Evolutionary conservation across 1,140 invertebrate species (phyloP), one percentile per base, ranked within the genome.

Genomic region (Drosophila malerkotliana): DNA sequence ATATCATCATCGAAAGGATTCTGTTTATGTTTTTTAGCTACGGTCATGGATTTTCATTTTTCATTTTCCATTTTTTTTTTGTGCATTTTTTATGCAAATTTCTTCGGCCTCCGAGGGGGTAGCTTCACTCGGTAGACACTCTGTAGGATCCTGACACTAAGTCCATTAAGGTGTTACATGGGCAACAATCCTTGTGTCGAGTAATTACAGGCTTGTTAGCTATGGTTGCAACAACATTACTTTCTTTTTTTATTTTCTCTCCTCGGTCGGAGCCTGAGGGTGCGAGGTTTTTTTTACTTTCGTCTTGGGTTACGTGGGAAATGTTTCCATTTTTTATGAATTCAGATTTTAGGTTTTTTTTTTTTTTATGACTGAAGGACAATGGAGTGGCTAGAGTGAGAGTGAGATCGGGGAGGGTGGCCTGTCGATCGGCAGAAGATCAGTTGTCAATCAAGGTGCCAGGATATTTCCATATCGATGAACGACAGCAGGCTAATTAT

Each of bases 121-220:
- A 52, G 41, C 45, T 24, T 18, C 66, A 34, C 37, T 7, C 14
- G 6, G 45, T 21, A 21, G 21, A 15, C 37, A 57, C 12, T 12
- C 12, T 12, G 15, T 51, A 59, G 72, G 30, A 44, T 48, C 44
- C 58, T 37, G 53, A 61, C 56, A 30, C 39, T 56, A 69, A 64
- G 79, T 78, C 82, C 82, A 82, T 87, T 87, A 82, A 87, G 82
- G 82, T 87, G 82, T 85, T 85, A 79, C 69, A 79, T 34, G 71
- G 62, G 71, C 79, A 83, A 72, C 79, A 85, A 82, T 85, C 82
- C 74, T 49, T 68, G 32, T 47, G 83, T 61, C 79, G 76, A 87
- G 83, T 87, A 87, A 87, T 87, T 88, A 88, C 79, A 69, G 75
- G 75, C 83, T 87, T 88, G 83, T 87, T 87, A 88, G 83, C 83